A percentile compares a stretch with the other conserved stretches of the same genome.
These are phyloP conservation scores for Cossypha caffra DNA, from an alignment of 2,797 vertebrate species.

Conservation along the genomic window DNA sequence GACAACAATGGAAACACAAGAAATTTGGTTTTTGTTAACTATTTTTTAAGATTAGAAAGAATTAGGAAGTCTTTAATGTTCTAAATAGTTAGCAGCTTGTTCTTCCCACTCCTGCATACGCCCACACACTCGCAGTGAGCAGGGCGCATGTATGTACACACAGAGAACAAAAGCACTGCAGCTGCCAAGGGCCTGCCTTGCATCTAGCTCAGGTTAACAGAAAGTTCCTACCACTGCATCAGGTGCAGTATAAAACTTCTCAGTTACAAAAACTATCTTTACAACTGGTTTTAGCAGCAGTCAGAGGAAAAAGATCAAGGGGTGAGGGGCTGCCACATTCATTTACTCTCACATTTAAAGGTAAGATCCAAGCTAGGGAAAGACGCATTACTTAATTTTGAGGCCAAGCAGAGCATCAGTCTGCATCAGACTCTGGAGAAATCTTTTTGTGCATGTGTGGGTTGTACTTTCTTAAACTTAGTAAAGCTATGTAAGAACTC, in stretches of 20 bases:
- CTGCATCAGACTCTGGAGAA: neutral
- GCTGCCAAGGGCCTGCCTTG: neutral
- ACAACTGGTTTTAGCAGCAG: neutral
- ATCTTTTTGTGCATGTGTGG: neutral
- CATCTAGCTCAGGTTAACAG: neutral
- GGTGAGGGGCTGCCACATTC: fast-evolving
- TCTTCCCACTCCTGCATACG: neutral
- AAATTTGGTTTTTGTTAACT: neutral
- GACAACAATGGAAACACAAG: neutral
- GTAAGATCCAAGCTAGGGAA: neutral
- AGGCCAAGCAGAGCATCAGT: neutral
- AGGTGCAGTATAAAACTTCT: neutral
- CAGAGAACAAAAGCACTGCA: neutral
- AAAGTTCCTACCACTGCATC: neutral
- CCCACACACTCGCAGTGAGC: neutral
- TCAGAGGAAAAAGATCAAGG: neutral
- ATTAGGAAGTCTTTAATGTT: neutral
- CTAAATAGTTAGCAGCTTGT: neutral
- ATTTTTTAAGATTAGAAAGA: neutral
- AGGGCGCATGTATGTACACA: neutral
- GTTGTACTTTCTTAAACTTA: neutral
- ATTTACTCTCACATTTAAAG: neutral
- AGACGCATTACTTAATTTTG: fast-evolving
- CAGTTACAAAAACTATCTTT: neutral
- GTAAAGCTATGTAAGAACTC: neutral